Evolutionary conservation across 1,140 invertebrate genomes (phyloP).

Genomic region (Sminthurides bifidus): DNA sequence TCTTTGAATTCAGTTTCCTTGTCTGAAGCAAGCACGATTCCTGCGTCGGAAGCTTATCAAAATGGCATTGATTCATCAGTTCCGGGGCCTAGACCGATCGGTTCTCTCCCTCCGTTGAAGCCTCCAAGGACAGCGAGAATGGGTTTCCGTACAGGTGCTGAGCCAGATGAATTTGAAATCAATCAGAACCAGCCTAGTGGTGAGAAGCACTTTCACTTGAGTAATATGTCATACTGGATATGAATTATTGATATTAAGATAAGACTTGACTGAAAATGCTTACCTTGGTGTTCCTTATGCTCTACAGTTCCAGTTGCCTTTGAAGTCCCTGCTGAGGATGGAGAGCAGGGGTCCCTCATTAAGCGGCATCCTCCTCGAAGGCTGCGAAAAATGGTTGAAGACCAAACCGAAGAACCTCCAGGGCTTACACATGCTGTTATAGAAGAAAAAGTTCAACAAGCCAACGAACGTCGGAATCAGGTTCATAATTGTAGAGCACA

Average conservation of each 20-base stretch:
- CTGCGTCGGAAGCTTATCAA: constrained; percentile 15
- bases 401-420: not conserved
- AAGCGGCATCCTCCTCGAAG: constrained; percentile 21
- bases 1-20: constrained; percentile 11
- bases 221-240: not conserved
- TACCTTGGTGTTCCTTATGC: not conserved
- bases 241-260: not conserved
- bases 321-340: constrained; percentile 23
- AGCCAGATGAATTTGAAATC: constrained; percentile 10
- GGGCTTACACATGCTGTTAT: constrained; percentile 14
- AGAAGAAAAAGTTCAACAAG: constrained; percentile 24
- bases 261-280: not conserved
- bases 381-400: constrained; percentile 14
- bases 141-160: constrained; percentile 12
- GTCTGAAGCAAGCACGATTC: constrained; percentile 18
- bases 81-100: not conserved
- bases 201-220: not conserved
- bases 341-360: constrained; percentile 9
- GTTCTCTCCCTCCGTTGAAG: constrained; percentile 18
- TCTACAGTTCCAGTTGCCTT: constrained; percentile 19
- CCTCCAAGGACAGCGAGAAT: constrained; percentile 16
- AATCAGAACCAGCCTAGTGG: constrained; percentile 9
- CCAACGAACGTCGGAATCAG: constrained; percentile 22
- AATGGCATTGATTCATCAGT: constrained; percentile 5
- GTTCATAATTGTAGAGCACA: not conserved